Evolutionary conservation across 2,888 invertebrate genomes (phyloP).

Genomic region (Cactoblastis cactorum): DNA sequence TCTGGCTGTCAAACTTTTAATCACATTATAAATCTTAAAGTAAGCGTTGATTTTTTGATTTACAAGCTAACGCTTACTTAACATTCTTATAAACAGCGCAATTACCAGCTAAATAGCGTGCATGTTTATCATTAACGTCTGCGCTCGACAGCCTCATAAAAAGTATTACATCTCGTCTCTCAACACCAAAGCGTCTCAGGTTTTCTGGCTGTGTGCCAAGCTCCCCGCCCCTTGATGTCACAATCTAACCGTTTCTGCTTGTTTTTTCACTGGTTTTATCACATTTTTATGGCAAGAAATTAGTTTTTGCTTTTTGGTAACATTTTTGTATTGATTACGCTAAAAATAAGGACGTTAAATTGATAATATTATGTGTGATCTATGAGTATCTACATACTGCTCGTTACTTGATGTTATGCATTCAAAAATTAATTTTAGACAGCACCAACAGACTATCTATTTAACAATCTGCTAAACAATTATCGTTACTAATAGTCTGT

Average conservation of each 20-base stretch:
- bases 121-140: background rate
- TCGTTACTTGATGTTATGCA: no score
- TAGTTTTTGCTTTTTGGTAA: background rate
- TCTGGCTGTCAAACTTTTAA: no score
- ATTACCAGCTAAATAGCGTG: background rate
- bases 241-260: conserved; percentile 4
- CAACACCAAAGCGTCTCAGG: background rate
- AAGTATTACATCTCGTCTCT: background rate
- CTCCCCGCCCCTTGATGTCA: background rate
- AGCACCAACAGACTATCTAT: no score
- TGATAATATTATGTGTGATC: no score
- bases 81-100: background rate
- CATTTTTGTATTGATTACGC: background rate
- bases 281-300: background rate
- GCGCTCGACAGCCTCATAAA: background rate
- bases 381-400: no score
- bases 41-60: no score
- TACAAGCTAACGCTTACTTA: no score
- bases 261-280: background rate
- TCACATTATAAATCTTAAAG: no score
- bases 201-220: background rate
- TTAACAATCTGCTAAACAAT: no score
- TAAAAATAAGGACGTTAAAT: no score
- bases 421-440: no score
- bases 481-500: no score